phyloP scores from a whole-genome alignment of 2,888 invertebrate species.

The Chironomus riparius region DNA sequence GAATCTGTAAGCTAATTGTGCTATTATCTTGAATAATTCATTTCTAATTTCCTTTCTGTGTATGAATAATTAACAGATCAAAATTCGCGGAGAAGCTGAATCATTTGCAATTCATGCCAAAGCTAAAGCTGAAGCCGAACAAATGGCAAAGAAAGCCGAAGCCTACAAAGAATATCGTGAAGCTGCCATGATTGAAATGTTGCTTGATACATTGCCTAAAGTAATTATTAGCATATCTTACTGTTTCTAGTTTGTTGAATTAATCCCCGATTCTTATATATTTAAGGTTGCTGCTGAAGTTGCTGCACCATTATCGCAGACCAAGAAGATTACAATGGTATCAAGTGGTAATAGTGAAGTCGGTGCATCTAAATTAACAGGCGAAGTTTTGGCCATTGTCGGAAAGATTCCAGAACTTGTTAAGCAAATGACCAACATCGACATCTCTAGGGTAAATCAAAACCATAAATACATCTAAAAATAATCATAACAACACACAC shows the following conservation, averaged over 20 bases:
- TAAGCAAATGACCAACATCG: slow-evolving; percentile 86
- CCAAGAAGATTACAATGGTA: slow-evolving; percentile 92
- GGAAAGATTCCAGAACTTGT: slow-evolving; percentile 86
- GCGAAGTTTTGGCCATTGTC: slow-evolving; percentile 89
- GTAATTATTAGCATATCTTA: slow-evolving; percentile 45
- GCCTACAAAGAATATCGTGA: slow-evolving; percentile 95
- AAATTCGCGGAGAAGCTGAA: slow-evolving; percentile 79
- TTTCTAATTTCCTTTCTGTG: neutral
- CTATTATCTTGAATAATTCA: neutral
- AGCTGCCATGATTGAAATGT: slow-evolving; percentile 94
- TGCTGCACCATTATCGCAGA: slow-evolving; percentile 87
- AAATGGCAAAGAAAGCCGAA: slow-evolving; percentile 94
- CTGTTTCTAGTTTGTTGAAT: no score
- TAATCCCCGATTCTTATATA: neutral
- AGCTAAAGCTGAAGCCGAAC: slow-evolving; percentile 92
- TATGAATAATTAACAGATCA: slow-evolving; percentile 39
- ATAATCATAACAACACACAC: neutral
- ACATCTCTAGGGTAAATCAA: slow-evolving; percentile 68
- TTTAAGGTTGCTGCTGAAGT: slow-evolving; percentile 89
- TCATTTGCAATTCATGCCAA: slow-evolving; percentile 91
- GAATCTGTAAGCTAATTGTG: slow-evolving; percentile 55
- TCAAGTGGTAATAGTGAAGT: slow-evolving; percentile 84
- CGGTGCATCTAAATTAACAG: slow-evolving; percentile 89
- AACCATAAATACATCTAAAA: slow-evolving; percentile 27
- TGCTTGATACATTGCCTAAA: slow-evolving; percentile 89